Conservation (phyloP, 2,888 invertebrate genomes). For the Pterobdella sp. region DNA sequence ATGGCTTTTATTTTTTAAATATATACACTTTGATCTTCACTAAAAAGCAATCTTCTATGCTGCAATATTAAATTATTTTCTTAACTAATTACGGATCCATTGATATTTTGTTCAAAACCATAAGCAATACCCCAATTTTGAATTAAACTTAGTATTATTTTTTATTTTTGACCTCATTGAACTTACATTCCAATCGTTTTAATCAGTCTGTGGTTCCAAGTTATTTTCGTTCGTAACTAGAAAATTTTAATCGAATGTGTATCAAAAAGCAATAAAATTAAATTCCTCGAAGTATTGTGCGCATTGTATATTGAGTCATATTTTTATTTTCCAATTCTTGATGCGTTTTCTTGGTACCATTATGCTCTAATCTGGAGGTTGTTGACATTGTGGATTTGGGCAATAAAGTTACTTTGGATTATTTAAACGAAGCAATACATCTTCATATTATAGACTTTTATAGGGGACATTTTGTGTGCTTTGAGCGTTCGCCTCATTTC, state of each 20-base stretch:
- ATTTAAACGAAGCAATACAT: slow-evolving; percentile 7
- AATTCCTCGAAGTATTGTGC: neutral
- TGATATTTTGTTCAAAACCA: too few relatives aligned
- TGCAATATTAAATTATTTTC: too few relatives aligned
- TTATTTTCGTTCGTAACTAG: neutral
- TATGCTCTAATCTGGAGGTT: neutral
- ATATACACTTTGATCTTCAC: neutral
- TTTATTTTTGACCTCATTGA: neutral
- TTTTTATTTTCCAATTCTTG: neutral
- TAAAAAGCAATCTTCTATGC: neutral
- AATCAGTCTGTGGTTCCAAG: neutral
- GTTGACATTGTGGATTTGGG: neutral
- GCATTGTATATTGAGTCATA: neutral
- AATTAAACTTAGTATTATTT: too few relatives aligned
- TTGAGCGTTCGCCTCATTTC: too few relatives aligned
- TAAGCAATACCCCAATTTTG: too few relatives aligned
- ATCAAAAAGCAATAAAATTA: slow-evolving; percentile 4
- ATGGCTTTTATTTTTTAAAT: too few relatives aligned
- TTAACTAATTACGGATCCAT: too few relatives aligned
- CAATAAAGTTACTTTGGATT: neutral
- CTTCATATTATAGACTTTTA: neutral
- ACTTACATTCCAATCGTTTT: neutral
- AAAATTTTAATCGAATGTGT: slow-evolving; percentile 7
- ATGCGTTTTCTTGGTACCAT: neutral
- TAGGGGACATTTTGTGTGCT: neutral